Evolutionary conservation across 2,888 invertebrate genomes (phyloP).

Genomic region (Allophyes oxyacanthae): DNA sequence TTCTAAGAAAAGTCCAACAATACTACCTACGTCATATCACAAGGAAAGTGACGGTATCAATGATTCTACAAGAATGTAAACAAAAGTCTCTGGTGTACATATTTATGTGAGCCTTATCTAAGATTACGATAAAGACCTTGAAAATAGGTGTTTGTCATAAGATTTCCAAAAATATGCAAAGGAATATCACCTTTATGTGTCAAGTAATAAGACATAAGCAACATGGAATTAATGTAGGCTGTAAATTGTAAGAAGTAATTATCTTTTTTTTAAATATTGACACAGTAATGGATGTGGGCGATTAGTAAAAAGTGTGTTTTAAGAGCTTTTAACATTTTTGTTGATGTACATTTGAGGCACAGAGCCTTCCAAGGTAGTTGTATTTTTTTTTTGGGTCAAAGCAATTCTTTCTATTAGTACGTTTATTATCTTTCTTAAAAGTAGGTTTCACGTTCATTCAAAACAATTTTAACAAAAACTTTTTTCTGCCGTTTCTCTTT

Average conservation of each 20-base stretch:
- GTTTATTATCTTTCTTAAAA: too few relatives aligned
- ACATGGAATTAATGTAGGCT: not conserved
- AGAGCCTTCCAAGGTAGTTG: not conserved
- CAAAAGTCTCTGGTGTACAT: conserved; percentile 33
- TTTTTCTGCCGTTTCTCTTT: too few relatives aligned
- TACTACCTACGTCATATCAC: conserved; percentile 34
- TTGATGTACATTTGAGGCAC: conserved; percentile 1
- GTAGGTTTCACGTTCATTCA: too few relatives aligned
- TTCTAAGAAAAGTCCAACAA: conserved; percentile 44
- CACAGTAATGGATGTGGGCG: conserved; percentile 44
- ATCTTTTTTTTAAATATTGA: conserved; percentile 46
- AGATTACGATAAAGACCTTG: conserved; percentile 56
- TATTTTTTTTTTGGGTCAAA: not conserved
- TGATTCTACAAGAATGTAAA: conserved; percentile 39
- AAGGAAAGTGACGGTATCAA: conserved; percentile 23
- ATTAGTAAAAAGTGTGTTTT: conserved; percentile 45
- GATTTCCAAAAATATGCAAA: conserved; percentile 4
- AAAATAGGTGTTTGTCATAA: conserved; percentile 42
- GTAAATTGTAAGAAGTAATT: conserved; percentile 14
- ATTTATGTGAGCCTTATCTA: conserved; percentile 52
- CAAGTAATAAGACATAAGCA: not conserved
- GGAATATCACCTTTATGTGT: conserved; percentile 11
- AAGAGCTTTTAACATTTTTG: conserved; percentile 30
- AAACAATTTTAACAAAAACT: too few relatives aligned
- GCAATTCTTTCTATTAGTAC: too few relatives aligned